Conservation (phyloP, 2,797 vertebrate species). For the Lemur catta region DNA sequence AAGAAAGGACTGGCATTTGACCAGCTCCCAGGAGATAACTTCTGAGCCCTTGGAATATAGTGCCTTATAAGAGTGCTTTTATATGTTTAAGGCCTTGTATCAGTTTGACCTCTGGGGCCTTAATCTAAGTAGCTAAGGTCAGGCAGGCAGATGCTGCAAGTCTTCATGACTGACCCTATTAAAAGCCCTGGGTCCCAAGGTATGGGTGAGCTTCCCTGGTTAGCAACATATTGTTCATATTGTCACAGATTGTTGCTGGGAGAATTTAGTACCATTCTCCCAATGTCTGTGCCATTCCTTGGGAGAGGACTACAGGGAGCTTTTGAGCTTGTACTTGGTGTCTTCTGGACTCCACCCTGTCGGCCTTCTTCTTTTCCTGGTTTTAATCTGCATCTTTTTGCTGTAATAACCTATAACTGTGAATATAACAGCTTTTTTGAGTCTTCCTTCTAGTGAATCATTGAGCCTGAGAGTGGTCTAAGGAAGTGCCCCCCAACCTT, state of each 20-base stretch:
- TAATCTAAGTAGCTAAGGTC: neutral
- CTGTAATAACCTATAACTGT: neutral
- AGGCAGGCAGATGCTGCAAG: neutral
- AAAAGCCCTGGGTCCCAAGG: neutral
- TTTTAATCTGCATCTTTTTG: neutral
- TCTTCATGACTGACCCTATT: neutral
- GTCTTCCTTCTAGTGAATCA: neutral
- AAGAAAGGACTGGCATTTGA: neutral
- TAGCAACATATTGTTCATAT: neutral
- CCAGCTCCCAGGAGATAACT: neutral
- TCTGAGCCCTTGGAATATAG: neutral
- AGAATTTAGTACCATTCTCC: neutral
- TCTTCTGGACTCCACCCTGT: neutral
- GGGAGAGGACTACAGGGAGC: neutral
- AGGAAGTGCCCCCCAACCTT: too few species aligned
- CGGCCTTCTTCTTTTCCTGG: neutral
- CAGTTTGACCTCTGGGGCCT: neutral
- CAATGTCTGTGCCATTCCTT: neutral
- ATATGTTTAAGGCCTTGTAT: neutral
- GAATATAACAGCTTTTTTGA: neutral
- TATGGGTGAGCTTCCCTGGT: neutral
- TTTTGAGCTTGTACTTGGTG: neutral
- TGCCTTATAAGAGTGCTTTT: neutral
- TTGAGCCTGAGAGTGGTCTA: neutral
- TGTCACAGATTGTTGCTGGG: neutral